A percentile compares a stretch with the other conserved stretches of the same genome.
Conservation (phyloP, 2,113 vertebrate genomes). For the Pluvialis apricaria region DNA sequence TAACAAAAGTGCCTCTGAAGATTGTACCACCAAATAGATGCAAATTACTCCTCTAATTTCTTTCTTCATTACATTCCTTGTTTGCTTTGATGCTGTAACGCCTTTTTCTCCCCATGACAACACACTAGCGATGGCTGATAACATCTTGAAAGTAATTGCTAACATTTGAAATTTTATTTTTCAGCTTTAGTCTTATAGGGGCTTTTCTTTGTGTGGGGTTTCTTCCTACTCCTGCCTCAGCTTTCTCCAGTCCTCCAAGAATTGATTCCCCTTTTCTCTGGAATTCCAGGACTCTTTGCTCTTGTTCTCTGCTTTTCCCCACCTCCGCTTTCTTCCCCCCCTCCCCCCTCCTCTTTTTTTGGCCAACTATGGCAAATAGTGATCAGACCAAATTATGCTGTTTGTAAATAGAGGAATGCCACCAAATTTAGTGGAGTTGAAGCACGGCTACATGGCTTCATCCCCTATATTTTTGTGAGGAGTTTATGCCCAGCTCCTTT, state of each 20-base stretch:
- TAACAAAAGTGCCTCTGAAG: slow-evolving; percentile 42
- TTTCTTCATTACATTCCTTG: slow-evolving; percentile 32
- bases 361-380: background rate
- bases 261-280: background rate
- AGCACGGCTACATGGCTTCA: background rate
- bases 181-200: background rate
- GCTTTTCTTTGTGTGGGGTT: background rate
- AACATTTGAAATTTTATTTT: background rate
- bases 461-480: background rate
- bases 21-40: slow-evolving; percentile 29
- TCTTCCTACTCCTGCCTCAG: background rate
- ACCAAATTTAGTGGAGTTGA: background rate
- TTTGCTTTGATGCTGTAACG: slow-evolving; percentile 28
- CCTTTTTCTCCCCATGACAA: slow-evolving; percentile 41
- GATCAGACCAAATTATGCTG: background rate
- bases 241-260: background rate
- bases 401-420: background rate
- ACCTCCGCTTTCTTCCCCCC: background rate
- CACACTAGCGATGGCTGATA: background rate
- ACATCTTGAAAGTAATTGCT: slow-evolving; percentile 32
- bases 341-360: background rate
- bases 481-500: background rate
- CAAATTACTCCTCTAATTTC: slow-evolving; percentile 51
- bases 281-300: background rate
- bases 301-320: background rate